phyloP scores from a whole-genome alignment of 1,140 invertebrate species.

The Bombyx mori region DNA sequence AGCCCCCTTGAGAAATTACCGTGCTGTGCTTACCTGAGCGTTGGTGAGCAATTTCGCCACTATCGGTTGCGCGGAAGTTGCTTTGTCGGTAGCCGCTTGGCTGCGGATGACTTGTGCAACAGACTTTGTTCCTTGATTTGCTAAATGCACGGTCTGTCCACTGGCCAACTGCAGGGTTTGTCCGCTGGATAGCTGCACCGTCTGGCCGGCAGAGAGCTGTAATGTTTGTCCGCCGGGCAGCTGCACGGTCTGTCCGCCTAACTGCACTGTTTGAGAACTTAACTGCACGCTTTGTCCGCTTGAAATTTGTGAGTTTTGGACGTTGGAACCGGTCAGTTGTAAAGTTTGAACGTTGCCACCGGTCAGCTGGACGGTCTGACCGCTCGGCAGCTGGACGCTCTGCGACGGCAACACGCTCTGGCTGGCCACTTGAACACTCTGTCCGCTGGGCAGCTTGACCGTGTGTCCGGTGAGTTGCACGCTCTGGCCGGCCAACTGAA shows the following conservation, averaged over 20 bases:
- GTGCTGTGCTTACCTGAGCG: conserved; percentile 40
- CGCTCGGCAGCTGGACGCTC: conserved; percentile 49
- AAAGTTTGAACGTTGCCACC: conserved; percentile 47
- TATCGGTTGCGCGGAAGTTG: conserved; percentile 41
- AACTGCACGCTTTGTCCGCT: conserved; percentile 47
- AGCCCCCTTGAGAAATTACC: no score
- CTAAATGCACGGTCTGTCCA: conserved; percentile 30
- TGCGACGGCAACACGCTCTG: conserved; percentile 46
- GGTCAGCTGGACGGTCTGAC: conserved; percentile 52
- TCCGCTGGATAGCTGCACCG: conserved; percentile 42
- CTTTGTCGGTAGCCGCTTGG: conserved; percentile 40
- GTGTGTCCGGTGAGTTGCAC: conserved; percentile 56
- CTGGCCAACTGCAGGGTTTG: conserved; percentile 46
- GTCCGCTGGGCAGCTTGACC: conserved; percentile 54
- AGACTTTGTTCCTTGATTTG: conserved; percentile 43
- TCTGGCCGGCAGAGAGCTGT: conserved; percentile 48
- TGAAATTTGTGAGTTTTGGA: conserved; percentile 45
- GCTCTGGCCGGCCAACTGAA: conserved; percentile 48
- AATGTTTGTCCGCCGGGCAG: conserved; percentile 45
- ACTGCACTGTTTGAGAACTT: conserved; percentile 37
- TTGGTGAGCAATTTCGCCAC: conserved; percentile 58
- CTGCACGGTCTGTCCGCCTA: conserved; percentile 51
- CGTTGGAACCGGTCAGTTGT: conserved; percentile 37
- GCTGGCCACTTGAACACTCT: conserved; percentile 59
- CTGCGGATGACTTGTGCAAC: conserved; percentile 42